These are phyloP conservation scores for Albula goreensis DNA, from an alignment of 2,113 vertebrate genomes.

Conservation along the genomic window DNA sequence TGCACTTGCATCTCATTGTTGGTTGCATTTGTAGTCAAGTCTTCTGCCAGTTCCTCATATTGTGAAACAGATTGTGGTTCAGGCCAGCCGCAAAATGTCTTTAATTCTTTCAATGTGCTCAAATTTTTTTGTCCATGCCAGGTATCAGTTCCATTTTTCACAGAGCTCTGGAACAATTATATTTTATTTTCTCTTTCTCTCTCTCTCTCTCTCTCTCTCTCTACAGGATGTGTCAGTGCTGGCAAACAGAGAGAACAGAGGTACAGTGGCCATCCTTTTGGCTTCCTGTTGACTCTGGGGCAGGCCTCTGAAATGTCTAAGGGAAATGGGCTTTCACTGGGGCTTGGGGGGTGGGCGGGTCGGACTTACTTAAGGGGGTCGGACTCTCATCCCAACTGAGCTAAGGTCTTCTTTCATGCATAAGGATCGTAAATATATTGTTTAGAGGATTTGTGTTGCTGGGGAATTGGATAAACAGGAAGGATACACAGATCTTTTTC, in stretches of 20 bases:
- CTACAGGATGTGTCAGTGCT: slow-evolving; percentile 83
- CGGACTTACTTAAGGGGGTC: not conserved
- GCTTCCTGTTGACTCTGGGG: slow-evolving; percentile 3
- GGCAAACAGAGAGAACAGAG: slow-evolving; percentile 84
- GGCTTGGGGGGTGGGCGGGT: not conserved
- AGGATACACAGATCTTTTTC: slow-evolving; percentile 24
- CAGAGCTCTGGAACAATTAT: slow-evolving; percentile 5
- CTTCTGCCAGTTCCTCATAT: not conserved
- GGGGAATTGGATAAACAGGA: slow-evolving; percentile 36
- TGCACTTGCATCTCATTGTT: not conserved
- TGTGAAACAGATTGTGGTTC: not conserved
- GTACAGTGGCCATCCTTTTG: slow-evolving; percentile 59
- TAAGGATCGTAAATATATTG: slow-evolving; percentile 17
- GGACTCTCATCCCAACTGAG: not conserved
- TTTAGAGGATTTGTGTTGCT: slow-evolving; percentile 20
- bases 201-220: slow-evolving; percentile 41
- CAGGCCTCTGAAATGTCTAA: not conserved
- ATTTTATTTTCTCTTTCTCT: slow-evolving; percentile 5
- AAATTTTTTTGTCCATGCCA: not conserved
- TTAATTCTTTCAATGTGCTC: not conserved
- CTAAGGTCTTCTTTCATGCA: not conserved
- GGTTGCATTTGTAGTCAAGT: not conserved
- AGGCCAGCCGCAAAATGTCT: not conserved
- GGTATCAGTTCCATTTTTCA: slow-evolving; percentile 16
- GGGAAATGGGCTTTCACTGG: not conserved